These are phyloP conservation scores for Lacerta bilineata DNA, from an alignment of 2,797 vertebrate species.

Conservation along the genomic window DNA sequence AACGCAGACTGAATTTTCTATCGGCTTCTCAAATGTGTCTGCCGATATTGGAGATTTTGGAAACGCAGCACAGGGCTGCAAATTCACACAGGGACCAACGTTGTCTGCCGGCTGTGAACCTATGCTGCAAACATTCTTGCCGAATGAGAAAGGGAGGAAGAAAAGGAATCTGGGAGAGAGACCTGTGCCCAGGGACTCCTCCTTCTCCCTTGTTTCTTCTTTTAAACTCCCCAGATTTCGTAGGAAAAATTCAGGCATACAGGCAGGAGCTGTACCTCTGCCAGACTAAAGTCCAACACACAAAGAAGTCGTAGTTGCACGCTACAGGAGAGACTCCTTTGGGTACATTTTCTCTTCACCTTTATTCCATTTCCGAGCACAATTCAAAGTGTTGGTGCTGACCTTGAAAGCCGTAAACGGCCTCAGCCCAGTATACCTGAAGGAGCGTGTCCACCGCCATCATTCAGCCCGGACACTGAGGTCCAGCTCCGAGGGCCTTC, in stretches of 20 bases:
- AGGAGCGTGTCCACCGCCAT: no score
- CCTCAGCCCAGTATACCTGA: no score
- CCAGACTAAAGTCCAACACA: neutral
- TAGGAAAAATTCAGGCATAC: neutral
- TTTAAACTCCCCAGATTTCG: neutral
- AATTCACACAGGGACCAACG: neutral
- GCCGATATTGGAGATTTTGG: neutral
- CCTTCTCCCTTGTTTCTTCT: neutral
- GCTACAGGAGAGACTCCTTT: neutral
- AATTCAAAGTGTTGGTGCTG: no score
- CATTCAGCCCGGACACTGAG: no score
- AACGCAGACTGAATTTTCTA: slow-evolving; percentile 3
- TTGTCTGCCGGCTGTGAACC: neutral
- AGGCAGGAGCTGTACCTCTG: neutral
- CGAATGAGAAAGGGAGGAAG: neutral
- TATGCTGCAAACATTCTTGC: neutral
- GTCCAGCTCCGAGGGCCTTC: no score
- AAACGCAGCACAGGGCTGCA: neutral
- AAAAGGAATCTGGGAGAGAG: neutral
- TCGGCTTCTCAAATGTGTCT: slow-evolving; percentile 11
- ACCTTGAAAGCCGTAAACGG: no score
- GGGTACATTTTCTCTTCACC: neutral
- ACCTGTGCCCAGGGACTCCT: neutral
- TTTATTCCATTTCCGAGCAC: no score
- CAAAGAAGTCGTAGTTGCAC: neutral